Base-by-base conservation (phyloP, 1,140 invertebrate genomes). In the Batillaria attramentaria region DNA sequence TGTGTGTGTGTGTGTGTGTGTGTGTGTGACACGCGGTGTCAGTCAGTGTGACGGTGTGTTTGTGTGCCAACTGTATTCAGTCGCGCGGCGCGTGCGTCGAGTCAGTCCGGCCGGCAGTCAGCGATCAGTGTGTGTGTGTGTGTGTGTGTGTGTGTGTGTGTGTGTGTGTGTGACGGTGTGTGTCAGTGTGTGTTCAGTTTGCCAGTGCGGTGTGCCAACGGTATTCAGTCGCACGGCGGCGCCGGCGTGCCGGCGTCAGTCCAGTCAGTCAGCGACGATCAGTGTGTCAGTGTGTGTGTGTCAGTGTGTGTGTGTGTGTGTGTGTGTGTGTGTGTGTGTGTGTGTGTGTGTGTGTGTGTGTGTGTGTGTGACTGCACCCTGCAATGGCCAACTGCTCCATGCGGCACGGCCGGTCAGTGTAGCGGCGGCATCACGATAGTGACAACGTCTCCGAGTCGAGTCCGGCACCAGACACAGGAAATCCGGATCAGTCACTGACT, bases 291-390 rank as follows among this genome's bases (percentile, higher is more conserved):
- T 50, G 46, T 24, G 33, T 66, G 6, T 66, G 3, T n/a, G n/a
- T n/a, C 10, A 31, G n/a, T 10, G 57, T 60, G 24, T 4, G 57
- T 60, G 6, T 60, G 57, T 60, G 24, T 60, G 57, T 24, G 57
- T 60, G 57, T 60, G 57, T 5, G 5, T 6, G 57, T 60, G 8
- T 35, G 3, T n/a, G 1, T 66, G 33, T 66, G 33, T 66, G 62
- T 66, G 62, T 35, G 62, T 66, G 62, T 35, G 57, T 60, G 57
- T 60, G 57, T 60, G 24, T 60, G 24, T 10, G 57, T 10, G 57
- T 10, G 57, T 24, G 57, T 24, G 57, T 24, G 57, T 24, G 57
- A 6, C 20, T 24, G 57, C n/a, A n/a, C n/a, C n/a, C n/a, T n/a
- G n/a, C n/a, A n/a, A n/a, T n/a, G n/a, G n/a, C n/a, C n/a, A n/a